Conservation (phyloP, 1,140 invertebrate species). For the Meloidogyne exigua region DNA sequence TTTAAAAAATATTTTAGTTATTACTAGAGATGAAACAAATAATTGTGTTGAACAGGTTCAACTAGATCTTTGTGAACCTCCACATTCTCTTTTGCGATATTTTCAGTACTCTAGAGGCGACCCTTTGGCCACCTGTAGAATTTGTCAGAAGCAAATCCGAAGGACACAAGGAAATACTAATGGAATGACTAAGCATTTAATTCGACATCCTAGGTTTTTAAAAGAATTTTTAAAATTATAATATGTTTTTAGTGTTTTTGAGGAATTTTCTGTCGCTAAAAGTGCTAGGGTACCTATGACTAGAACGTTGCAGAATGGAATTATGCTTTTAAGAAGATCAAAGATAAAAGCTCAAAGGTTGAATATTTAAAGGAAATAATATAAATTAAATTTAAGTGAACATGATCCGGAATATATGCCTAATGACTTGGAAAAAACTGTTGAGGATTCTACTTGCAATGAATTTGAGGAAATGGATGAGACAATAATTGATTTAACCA, state of each 20-base stretch:
- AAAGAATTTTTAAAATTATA: neutral
- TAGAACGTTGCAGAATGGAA: neutral
- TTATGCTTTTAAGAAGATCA: neutral
- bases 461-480: neutral
- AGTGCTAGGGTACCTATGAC: neutral
- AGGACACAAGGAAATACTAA: neutral
- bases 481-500: neutral
- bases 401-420: neutral
- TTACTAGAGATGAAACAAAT: neutral
- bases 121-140: neutral
- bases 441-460: neutral
- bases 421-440: neutral
- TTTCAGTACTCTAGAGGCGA: neutral
- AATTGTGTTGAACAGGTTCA: neutral
- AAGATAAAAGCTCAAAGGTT: neutral
- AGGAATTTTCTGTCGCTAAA: neutral
- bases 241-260: neutral
- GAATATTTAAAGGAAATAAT: neutral
- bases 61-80: neutral
- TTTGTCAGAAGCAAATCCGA: neutral
- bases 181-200: conserved; percentile 2
- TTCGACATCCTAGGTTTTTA: neutral
- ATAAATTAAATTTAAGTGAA: neutral
- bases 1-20: neutral
- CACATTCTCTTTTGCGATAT: neutral